Evolutionary conservation across 2,888 invertebrate species (phyloP).

Genomic region (Bruchidius siliquastri): DNA sequence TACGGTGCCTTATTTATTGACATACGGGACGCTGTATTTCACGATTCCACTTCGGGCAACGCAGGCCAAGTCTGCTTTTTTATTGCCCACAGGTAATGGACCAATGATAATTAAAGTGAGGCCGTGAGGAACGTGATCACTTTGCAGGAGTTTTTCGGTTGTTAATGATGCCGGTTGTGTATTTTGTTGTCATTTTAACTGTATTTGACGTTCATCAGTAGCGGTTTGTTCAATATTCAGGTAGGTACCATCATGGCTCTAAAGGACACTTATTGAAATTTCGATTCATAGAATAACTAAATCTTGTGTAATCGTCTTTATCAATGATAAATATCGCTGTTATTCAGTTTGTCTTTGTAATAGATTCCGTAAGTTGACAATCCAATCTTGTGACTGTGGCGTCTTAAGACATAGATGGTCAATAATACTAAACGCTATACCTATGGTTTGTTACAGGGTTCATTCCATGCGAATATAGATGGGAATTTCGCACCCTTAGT

Average conservation of each 20-base stretch:
- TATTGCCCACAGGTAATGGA: conserved; percentile 18
- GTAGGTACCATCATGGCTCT: no score
- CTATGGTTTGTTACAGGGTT: no score
- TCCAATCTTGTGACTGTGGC: no score
- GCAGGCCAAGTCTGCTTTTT: conserved; percentile 17
- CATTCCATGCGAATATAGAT: no score
- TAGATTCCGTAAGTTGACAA: no score
- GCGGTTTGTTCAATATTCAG: neutral
- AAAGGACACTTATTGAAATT: no score
- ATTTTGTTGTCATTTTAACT: conserved; percentile 1
- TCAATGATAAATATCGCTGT: no score
- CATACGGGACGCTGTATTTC: conserved; percentile 16
- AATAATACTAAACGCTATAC: no score
- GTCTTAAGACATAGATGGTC: no score
- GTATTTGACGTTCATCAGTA: neutral
- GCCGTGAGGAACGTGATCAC: neutral
- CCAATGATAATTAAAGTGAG: conserved; percentile 12
- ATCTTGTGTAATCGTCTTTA: no score
- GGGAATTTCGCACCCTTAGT: neutral
- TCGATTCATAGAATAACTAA: no score
- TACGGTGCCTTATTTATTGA: neutral
- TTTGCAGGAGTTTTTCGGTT: neutral
- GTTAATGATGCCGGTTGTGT: neutral
- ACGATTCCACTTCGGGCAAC: conserved; percentile 15
- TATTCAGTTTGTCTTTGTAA: no score